A percentile compares a stretch with the other conserved stretches of the same genome.
Evolutionary conservation across 2,113 vertebrate species (phyloP).

Genomic region (Grantiella picta): DNA sequence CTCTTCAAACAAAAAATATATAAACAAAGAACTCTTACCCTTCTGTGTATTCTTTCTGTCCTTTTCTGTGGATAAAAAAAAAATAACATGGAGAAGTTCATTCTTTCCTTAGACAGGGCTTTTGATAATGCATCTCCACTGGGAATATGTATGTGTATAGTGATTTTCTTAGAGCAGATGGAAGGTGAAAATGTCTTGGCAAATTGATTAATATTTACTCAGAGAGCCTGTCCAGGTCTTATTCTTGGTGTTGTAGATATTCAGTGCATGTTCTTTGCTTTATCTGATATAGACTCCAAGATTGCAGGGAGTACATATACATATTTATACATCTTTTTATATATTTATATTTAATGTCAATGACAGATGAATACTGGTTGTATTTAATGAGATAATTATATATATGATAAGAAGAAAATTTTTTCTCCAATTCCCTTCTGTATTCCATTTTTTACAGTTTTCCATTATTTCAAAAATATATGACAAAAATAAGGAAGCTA

Average conservation of each 20-base stretch:
- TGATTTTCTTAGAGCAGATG: background rate
- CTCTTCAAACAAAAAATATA: background rate
- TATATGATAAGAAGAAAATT: background rate
- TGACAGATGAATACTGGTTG: accelerated
- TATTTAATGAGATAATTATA: background rate
- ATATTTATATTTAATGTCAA: background rate
- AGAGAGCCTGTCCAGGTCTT: background rate
- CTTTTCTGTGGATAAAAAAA: background rate
- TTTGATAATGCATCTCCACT: background rate
- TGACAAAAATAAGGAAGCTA: background rate
- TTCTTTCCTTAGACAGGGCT: background rate
- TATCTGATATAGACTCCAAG: background rate
- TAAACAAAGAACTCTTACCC: background rate
- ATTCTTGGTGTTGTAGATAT: background rate
- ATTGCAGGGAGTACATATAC: background rate
- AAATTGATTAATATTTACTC: background rate
- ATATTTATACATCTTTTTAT: background rate
- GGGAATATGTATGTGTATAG: background rate
- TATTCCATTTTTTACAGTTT: background rate
- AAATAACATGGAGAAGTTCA: background rate
- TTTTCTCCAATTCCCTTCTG: background rate
- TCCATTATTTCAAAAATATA: background rate
- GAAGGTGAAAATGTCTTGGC: background rate
- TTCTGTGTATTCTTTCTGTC: background rate
- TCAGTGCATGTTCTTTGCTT: background rate